Evolutionary conservation across 2,113 vertebrate genomes (phyloP), one percentile per base, ranked within the genome.

Genomic region (Cebidichthys violaceus): DNA sequence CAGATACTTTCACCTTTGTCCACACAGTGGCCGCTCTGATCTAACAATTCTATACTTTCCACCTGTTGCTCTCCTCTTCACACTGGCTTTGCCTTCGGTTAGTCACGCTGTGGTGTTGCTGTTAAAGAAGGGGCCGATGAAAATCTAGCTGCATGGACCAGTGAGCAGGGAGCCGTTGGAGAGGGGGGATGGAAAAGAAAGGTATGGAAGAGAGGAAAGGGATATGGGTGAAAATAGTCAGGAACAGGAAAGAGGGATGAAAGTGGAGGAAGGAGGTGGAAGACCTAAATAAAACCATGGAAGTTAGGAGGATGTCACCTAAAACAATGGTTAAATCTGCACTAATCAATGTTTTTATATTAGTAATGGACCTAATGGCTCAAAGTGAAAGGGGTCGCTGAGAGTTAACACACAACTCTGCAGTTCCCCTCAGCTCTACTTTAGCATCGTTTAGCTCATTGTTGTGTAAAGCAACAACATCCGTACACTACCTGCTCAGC

Each of bases 21-120:
- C 35, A 37, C 13, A 52, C 33, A 37, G 60, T 11, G 8, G 17
- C 62, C 14, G 69, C 65, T 68, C 64, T 59, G 70, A 80, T 80
- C 62, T 77, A 81, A 70, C 75, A 54, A 67, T 85, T 77, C 91
- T 83, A 90, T 77, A 60, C 76, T 78, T 83, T 88, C 85, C 90
- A 90, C 90, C 90, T 92, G 89, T 90, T 85, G 81, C 75, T 82
- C 57, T 71, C 7, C 9, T 61, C 88, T 83, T 70, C 77, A 74
- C 45, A 33, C 74, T 73, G 66, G 77, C 75, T 86, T 91, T 78
- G 33, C 72, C n/a, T 70, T 70, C 20, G 15, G 68, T 90, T 79
- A 82, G 81, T 90, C 87, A 89, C 24, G 39, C 83, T 70, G 75
- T 52, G 64, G 45, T 79, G 71, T 68, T 54, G 29, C 77, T 31